Conservation (phyloP, 1,140 invertebrate species). For the Vanessa atalanta region DNA sequence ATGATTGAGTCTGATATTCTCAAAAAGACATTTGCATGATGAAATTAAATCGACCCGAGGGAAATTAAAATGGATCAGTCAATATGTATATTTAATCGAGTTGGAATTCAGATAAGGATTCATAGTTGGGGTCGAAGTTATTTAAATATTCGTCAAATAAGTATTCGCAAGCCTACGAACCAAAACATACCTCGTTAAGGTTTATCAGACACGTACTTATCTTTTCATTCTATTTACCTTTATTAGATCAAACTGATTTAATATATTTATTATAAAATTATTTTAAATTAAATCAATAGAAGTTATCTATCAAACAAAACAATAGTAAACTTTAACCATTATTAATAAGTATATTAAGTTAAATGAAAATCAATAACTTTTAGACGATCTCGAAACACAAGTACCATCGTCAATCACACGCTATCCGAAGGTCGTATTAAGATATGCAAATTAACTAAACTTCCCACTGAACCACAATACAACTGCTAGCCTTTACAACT, state of each 20-base stretch:
- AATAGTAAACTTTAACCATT: no score
- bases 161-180: no score
- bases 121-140: not conserved
- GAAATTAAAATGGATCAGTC: constrained; percentile 6
- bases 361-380: not conserved
- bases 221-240: no score
- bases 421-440: not conserved
- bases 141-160: not conserved
- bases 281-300: no score
- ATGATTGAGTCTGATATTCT: not conserved
- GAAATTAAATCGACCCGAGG: not conserved
- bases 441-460: constrained; percentile 4
- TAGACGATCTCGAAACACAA: not conserved
- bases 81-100: not conserved
- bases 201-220: no score
- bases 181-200: no score
- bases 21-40: not conserved
- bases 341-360: no score
- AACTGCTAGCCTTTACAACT: not conserved
- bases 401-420: not conserved
- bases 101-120: not conserved
- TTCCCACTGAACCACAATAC: constrained; percentile 1
- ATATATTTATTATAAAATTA: no score
- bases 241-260: no score
- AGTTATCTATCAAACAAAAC: no score